Conservation (phyloP, 2,888 invertebrate species). For the Nemapogon koenigi region DNA sequence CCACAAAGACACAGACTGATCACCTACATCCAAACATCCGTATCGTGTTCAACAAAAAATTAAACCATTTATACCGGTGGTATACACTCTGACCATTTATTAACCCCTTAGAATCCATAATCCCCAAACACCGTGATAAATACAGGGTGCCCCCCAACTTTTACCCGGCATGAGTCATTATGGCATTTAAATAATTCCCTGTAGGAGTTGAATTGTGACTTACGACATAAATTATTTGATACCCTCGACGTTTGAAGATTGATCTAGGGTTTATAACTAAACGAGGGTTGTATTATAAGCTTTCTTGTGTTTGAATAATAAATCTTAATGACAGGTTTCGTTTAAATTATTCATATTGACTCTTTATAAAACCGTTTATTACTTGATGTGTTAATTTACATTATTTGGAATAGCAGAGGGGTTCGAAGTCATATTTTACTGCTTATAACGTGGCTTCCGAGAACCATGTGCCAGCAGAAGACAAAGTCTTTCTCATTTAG, state of each 20-base stretch:
- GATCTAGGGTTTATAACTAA: conserved; percentile 1
- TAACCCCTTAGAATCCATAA: conserved; percentile 5
- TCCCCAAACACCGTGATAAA: conserved; percentile 1
- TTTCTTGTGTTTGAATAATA: conserved; percentile 7
- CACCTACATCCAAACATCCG: no score
- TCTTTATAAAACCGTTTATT: no score
- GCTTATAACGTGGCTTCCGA: no score
- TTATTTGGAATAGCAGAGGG: no score
- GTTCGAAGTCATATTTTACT: no score
- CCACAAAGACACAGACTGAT: conserved; percentile 1
- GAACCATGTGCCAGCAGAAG: no score
- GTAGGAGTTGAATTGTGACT: conserved; percentile 28
- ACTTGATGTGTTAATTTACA: conserved; percentile 4
- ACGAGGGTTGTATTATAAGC: conserved; percentile 2
- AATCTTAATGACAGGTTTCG: conserved; percentile 1
- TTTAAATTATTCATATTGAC: conserved; percentile 3
- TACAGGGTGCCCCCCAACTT: not conserved
- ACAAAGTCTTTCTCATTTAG: no score
- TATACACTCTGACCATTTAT: no score
- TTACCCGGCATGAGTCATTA: conserved; percentile 48
- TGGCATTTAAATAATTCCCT: conserved; percentile 63
- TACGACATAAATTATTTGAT: not conserved
- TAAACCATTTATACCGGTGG: no score
- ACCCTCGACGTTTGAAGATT: conserved; percentile 4
- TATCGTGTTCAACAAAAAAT: no score